Conservation (phyloP, 2,113 vertebrate species). For the Orientallactaga bullata region DNA sequence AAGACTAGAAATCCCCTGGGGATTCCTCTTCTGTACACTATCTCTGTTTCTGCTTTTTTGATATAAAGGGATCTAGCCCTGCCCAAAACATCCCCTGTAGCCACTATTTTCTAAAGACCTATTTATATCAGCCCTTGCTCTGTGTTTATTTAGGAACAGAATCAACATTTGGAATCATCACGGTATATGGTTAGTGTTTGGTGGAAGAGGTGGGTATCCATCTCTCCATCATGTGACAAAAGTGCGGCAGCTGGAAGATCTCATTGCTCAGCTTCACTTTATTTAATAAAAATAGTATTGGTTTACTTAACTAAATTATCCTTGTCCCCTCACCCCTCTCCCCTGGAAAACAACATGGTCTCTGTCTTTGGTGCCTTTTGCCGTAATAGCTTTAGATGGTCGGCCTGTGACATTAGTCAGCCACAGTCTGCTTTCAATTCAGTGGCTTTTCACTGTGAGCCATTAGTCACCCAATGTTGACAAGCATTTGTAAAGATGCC, state of each 20-base stretch:
- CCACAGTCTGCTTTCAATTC: conserved; percentile 87
- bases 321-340: not conserved
- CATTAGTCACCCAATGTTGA: conserved; percentile 88
- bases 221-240: conserved; percentile 73
- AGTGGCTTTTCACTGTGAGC: conserved; percentile 84
- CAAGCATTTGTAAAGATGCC: conserved; percentile 87
- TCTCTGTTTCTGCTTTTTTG: not conserved
- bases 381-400: conserved; percentile 65
- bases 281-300: conserved; percentile 82
- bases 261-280: conserved; percentile 79
- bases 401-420: conserved; percentile 86
- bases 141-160: conserved; percentile 82
- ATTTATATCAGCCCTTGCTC: conserved; percentile 52
- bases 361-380: conserved; percentile 83
- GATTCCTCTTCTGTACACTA: not conserved
- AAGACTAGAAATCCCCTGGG: not conserved
- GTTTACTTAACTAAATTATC: conserved; percentile 79
- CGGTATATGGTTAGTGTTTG: conserved; percentile 87
- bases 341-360: conserved; percentile 53
- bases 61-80: conserved; percentile 25
- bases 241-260: conserved; percentile 84
- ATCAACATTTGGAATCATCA: conserved; percentile 80
- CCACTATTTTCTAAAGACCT: not conserved
- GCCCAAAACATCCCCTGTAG: not conserved
- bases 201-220: conserved; percentile 81